These are phyloP conservation scores for Pseudococcus longispinus DNA, from an alignment of 2,888 invertebrate species.

Conservation along the genomic window DNA sequence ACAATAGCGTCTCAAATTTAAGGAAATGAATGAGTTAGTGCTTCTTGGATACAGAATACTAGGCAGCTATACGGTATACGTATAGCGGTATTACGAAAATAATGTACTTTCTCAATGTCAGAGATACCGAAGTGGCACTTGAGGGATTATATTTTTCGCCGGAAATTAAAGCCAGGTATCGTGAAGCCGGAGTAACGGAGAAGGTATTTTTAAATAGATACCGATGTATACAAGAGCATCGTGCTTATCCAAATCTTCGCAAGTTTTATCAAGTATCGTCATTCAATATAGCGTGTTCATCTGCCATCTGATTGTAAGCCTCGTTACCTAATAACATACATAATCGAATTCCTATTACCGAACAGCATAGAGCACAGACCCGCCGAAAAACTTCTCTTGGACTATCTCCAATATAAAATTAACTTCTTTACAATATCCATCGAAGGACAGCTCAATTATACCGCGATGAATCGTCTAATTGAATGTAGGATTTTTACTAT, in stretches of 20 bases:
- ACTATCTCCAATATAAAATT: background rate
- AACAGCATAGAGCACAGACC: background rate
- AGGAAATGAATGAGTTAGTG: slow-evolving; percentile 33
- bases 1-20: slow-evolving; percentile 37
- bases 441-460: slow-evolving; percentile 3
- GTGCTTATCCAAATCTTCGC: background rate
- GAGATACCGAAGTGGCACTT: background rate
- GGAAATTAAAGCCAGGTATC: slow-evolving; percentile 22
- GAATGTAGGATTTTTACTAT: background rate
- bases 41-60: background rate
- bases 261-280: background rate
- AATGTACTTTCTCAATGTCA: slow-evolving; percentile 40
- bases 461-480: background rate
- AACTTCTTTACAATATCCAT: background rate
- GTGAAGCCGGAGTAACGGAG: background rate
- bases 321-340: slow-evolving; percentile 8
- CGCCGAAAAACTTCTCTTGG: background rate
- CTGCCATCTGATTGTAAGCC: background rate
- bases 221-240: background rate
- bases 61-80: background rate
- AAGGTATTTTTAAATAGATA: background rate
- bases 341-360: slow-evolving; percentile 8
- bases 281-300: background rate
- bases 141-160: background rate
- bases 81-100: background rate